Base-by-base conservation (phyloP, 1,140 invertebrate genomes). In the Heliothis virescens region DNA sequence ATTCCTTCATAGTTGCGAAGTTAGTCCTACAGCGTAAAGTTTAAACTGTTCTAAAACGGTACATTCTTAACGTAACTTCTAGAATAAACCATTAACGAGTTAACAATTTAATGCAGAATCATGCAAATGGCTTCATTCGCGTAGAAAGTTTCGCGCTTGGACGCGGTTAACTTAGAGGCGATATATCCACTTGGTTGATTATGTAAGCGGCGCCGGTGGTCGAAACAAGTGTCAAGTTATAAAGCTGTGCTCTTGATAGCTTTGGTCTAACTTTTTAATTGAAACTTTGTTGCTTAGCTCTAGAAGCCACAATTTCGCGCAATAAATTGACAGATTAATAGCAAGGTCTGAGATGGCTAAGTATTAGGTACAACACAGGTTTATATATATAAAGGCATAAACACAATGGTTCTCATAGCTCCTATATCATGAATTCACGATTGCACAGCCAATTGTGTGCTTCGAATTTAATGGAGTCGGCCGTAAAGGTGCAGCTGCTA, bases 91-190 rank as follows among this genome's bases (percentile, higher is more conserved):
- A 67, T 67, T 67, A 67, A 67, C 16, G 41, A 21, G 41, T 48
- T 50, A 67, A 67, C 63, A 48, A 67, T 67, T 67, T 48, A 67
- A 67, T 67, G 63, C 41, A 48, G 48, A 67, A 67, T 67, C 41
- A 67, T 67, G 63, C 63, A 67, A 67, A 48, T 48, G 48, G 63
- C 34, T 67, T 67, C 18, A 50, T 67, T 67, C 41, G 41, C 63
- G 41, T 48, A 15, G 63, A 48, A 67, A 48, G 63, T 67, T 67
- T 48, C 16, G 41, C 63, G 18, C 48, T 48, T 67, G 41, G 16
- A 21, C 63, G 63, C 48, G 41, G 48, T 67, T 67, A 67, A 67
- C 34, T 67, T 21, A 11, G 41, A 3, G 34, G 63, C 7, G 18
- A 48, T 67, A 16, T 65, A 65, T 65, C 41, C 41, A 65, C 62